Conservation (phyloP, 35 echinoderm and acorn worm species). For the Patiria miniata region DNA sequence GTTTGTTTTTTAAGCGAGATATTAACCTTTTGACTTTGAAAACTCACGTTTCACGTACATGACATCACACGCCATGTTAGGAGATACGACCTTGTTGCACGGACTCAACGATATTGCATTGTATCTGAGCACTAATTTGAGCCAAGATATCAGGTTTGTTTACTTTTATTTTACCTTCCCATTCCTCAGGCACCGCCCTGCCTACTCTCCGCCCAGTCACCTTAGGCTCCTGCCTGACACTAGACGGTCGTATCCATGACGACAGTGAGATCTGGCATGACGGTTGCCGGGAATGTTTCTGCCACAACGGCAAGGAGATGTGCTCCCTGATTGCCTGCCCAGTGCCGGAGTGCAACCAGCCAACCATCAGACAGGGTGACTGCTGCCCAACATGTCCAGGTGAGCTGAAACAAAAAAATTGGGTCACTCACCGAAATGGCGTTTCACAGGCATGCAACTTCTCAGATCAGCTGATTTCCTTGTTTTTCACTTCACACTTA, state of each 20-base stretch:
- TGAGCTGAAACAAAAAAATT: slow-evolving; percentile 30
- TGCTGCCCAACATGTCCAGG: slow-evolving; percentile 93
- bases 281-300: slow-evolving; percentile 94
- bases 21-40: too few relatives aligned
- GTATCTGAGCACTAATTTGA: too few relatives aligned
- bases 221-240: slow-evolving; percentile 57
- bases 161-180: background rate
- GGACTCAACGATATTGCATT: too few relatives aligned
- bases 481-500: too few relatives aligned
- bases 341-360: slow-evolving; percentile 71
- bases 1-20: too few relatives aligned
- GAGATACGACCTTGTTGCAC: too few relatives aligned
- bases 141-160: too few relatives aligned
- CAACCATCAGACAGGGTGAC: slow-evolving; percentile 71
- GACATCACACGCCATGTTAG: too few relatives aligned
- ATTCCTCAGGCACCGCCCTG: background rate
- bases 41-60: too few relatives aligned
- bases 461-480: too few relatives aligned
- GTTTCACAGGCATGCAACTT: too few relatives aligned
- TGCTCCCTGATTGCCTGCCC: slow-evolving; percentile 91
- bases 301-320: slow-evolving; percentile 96
- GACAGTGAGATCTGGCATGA: slow-evolving; percentile 98
- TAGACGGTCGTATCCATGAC: slow-evolving; percentile 51
- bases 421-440: too few relatives aligned
- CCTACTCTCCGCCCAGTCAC: background rate